Base-by-base conservation (phyloP, 2,113 vertebrate species). In the Girardinichthys multiradiatus region DNA sequence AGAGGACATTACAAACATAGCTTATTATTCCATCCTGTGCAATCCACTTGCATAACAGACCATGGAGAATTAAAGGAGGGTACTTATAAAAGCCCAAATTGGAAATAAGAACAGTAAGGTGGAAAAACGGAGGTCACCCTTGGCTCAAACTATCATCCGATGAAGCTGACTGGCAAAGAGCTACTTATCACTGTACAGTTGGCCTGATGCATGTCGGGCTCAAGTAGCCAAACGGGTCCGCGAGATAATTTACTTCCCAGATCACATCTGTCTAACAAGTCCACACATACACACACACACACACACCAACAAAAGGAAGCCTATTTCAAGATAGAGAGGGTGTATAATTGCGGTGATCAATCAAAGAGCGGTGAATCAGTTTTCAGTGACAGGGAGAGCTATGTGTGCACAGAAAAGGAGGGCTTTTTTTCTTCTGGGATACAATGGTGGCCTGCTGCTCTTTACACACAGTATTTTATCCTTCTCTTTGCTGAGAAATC, bases 271-370 rank as follows among this genome's bases (percentile, higher is more conserved):
- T 58, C 30, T 80, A 65, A 71, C 33, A 72, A 76, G 39, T 62
- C 27, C 27, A 42, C 59, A 35, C 59, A 54, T 60, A 62, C 58
- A 62, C 61, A 60, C 64, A 60, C 59, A n/a, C 68, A 42, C 57
- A 62, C 64, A 65, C 37, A 59, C 64, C 66, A 39, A 70, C 64
- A 70, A 76, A 71, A 76, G 39, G 60, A 70, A 37, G 51, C 66
- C 81, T 86, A 80, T 88, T 80, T 86, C 70, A 77, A 81, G 76
- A 86, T 30, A 57, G 71, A 86, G 75, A 72, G 79, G 75, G 67
- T 85, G 77, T 73, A 60, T 89, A 87, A 89, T 81, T 88, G 70
- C 70, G 74, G 76, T 77, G 70, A 87, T 89, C 81, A 83, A 79
- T 90, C 81, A 79, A 67, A 26, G 51, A 63, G 68, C 27, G 4